These are phyloP conservation scores for Stictocephala bisonia DNA, from an alignment of 2,888 invertebrate genomes.

Conservation along the genomic window DNA sequence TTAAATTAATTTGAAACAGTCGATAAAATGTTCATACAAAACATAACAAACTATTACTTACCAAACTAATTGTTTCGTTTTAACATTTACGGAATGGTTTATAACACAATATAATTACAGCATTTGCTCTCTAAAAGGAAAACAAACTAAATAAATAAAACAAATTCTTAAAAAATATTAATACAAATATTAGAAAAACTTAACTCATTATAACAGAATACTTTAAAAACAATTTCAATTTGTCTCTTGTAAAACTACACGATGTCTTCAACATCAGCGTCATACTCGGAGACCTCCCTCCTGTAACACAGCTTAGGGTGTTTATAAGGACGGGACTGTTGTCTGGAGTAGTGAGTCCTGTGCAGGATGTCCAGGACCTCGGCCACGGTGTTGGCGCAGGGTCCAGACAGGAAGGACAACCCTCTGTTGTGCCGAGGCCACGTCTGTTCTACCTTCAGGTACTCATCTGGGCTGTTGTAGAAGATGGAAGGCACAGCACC, in stretches of 20 bases:
- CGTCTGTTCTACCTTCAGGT: not conserved
- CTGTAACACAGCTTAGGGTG: not conserved
- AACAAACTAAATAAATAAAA: no score
- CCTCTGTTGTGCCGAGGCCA: not conserved
- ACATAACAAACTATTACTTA: no score
- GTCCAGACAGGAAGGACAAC: not conserved
- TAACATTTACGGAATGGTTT: no score
- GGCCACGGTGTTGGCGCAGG: not conserved
- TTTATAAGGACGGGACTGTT: not conserved
- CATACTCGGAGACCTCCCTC: not conserved
- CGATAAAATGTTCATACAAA: no score
- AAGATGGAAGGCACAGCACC: slow-evolving; percentile 11
- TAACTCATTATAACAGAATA: no score
- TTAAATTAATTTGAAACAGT: no score
- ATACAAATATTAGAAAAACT: no score
- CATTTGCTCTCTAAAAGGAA: no score
- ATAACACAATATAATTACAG: no score
- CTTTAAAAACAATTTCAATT: not conserved
- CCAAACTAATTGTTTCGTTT: no score
- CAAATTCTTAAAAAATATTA: no score
- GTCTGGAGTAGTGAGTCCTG: not conserved
- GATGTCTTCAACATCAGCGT: slow-evolving; percentile 26
- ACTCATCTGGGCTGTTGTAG: not conserved
- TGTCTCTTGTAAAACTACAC: not conserved
- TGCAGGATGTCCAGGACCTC: slow-evolving; percentile 9